These are phyloP conservation scores for Patella depressa DNA, from an alignment of 2,888 invertebrate genomes.

Conservation along the genomic window DNA sequence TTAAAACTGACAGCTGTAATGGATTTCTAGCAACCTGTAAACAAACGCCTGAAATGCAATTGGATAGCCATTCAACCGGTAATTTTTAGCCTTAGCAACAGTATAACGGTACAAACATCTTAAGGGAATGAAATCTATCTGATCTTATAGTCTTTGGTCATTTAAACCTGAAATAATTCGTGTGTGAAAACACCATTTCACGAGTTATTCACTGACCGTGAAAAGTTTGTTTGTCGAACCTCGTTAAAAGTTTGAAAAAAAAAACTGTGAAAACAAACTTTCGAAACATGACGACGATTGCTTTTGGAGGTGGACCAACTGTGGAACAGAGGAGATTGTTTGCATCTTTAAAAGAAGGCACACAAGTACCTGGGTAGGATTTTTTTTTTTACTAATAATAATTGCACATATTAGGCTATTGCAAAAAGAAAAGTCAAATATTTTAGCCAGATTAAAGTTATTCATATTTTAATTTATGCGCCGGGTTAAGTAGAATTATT, in stretches of 20 bases:
- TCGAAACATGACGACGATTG: slow-evolving; percentile 65
- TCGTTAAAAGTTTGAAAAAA: background rate
- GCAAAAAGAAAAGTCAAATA: too few relatives aligned
- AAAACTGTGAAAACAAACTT: background rate
- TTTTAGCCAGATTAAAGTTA: too few relatives aligned
- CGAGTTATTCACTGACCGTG: too few relatives aligned
- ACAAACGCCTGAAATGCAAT: background rate
- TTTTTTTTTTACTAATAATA: background rate
- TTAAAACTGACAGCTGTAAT: background rate
- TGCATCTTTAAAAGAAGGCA: slow-evolving; percentile 66
- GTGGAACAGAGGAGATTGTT: slow-evolving; percentile 67
- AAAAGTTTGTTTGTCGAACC: too few relatives aligned
- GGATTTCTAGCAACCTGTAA: background rate
- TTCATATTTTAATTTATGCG: too few relatives aligned
- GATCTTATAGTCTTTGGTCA: too few relatives aligned
- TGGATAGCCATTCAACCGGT: background rate
- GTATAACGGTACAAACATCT: background rate
- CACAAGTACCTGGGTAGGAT: slow-evolving; percentile 70
- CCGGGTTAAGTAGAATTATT: too few relatives aligned
- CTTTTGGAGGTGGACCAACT: slow-evolving; percentile 68
- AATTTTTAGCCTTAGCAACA: slow-evolving; percentile 2
- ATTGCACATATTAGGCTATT: too few relatives aligned
- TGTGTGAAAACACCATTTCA: too few relatives aligned
- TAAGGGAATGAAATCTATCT: background rate
- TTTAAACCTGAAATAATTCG: too few relatives aligned